Percentiles rank a stretch among this genome's conserved stretches.
These are phyloP conservation scores for Limosa lapponica DNA, from an alignment of 2,797 vertebrate genomes.

Conservation along the genomic window DNA sequence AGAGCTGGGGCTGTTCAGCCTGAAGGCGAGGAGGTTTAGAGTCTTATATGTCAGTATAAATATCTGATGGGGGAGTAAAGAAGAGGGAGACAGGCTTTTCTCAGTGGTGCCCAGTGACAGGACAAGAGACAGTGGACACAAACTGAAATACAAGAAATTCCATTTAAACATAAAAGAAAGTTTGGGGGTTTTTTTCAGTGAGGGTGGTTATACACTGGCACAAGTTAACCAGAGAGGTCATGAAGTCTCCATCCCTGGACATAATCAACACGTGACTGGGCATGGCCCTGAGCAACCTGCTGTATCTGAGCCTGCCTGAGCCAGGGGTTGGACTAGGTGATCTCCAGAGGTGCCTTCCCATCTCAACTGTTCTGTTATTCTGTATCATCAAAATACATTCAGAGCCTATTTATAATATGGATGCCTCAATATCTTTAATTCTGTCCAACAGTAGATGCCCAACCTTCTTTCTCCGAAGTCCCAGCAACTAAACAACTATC, in stretches of 20 bases:
- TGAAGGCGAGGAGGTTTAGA: neutral
- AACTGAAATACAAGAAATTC: neutral
- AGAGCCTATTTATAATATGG: neutral
- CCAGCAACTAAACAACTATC: neutral
- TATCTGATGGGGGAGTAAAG: neutral
- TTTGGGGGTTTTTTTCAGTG: neutral
- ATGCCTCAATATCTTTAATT: neutral
- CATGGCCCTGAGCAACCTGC: neutral
- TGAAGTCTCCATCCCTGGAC: neutral
- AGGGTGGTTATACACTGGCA: neutral
- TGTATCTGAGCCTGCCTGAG: neutral
- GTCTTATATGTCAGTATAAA: neutral
- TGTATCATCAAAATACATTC: neutral
- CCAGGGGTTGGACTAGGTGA: neutral
- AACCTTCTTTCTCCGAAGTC: neutral
- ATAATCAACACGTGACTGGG: neutral
- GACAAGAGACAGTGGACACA: neutral
- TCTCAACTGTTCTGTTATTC: neutral
- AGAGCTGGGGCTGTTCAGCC: neutral
- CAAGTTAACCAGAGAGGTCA: neutral
- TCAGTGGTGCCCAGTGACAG: neutral
- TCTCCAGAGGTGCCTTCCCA: neutral
- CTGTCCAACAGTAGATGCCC: neutral
- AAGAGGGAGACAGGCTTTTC: neutral
- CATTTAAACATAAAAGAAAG: neutral